phyloP scores from a whole-genome alignment of 2,113 vertebrate genomes.

The Bubo scandiacus region DNA sequence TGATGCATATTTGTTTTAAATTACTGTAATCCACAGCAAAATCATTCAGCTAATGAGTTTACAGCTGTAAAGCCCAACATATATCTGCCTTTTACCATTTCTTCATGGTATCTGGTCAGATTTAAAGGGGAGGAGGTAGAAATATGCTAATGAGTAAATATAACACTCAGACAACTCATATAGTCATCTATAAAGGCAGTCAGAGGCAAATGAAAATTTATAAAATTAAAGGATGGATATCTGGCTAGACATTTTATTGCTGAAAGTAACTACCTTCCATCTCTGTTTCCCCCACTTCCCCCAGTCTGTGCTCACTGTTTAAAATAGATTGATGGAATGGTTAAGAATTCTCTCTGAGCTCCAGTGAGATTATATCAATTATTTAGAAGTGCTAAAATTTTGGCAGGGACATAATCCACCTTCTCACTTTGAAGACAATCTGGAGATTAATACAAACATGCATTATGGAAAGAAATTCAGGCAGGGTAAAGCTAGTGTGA shows the following conservation, averaged over 20 bases:
- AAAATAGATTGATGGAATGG: conserved; percentile 26
- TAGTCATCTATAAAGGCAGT: not conserved
- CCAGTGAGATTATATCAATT: conserved; percentile 46
- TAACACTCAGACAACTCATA: not conserved
- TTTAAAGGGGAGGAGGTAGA: not conserved
- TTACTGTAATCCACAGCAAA: not conserved
- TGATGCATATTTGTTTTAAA: not conserved
- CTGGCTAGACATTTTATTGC: not conserved
- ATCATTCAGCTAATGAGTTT: not conserved
- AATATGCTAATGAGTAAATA: not conserved
- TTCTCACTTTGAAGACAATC: conserved; percentile 51
- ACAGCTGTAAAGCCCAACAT: not conserved
- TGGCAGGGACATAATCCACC: conserved; percentile 36
- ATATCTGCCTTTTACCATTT: not conserved
- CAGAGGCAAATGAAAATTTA: not conserved
- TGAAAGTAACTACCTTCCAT: not conserved
- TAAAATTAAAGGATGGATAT: not conserved
- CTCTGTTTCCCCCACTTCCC: not conserved
- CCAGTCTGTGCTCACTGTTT: not conserved
- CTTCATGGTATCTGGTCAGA: not conserved
- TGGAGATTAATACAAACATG: conserved; percentile 37
- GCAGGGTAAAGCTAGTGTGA: conserved; percentile 28
- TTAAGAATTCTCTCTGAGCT: conserved; percentile 24
- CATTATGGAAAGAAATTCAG: conserved; percentile 43
- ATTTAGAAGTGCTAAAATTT: conserved; percentile 55